Evolutionary conservation across 2,888 invertebrate species (phyloP).

Genomic region (Cosmia pyralina): DNA sequence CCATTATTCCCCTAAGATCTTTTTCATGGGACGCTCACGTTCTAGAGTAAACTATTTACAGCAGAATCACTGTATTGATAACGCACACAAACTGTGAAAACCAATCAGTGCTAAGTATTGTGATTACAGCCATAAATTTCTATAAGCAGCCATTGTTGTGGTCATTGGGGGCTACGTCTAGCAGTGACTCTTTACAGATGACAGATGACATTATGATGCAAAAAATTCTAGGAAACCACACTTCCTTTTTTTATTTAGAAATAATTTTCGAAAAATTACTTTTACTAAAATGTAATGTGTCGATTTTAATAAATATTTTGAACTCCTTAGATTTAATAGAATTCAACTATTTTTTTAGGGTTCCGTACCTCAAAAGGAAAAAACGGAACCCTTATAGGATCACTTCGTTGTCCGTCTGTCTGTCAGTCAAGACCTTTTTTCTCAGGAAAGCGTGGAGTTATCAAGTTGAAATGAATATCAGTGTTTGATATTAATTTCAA

Average conservation of each 20-base stretch:
- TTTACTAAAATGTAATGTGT: not conserved
- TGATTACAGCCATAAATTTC: not conserved
- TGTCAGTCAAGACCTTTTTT: too few relatives aligned
- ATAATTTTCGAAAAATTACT: not conserved
- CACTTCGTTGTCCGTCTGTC: too few relatives aligned
- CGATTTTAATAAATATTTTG: too few relatives aligned
- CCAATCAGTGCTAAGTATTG: constrained; percentile 25
- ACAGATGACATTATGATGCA: not conserved
- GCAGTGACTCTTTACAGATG: not conserved
- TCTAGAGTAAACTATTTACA: constrained; percentile 10
- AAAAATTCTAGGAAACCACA: not conserved
- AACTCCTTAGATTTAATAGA: too few relatives aligned
- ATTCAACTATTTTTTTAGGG: too few relatives aligned
- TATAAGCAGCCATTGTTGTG: not conserved
- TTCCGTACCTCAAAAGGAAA: too few relatives aligned
- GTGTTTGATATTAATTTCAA: too few relatives aligned
- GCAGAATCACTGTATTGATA: constrained; percentile 7
- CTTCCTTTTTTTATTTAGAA: too few relatives aligned
- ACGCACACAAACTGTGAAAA: constrained; percentile 17
- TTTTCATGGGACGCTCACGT: constrained; percentile 10
- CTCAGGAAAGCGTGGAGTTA: too few relatives aligned
- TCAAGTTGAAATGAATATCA: too few relatives aligned
- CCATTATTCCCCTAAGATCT: constrained; percentile 10
- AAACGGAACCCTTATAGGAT: too few relatives aligned
- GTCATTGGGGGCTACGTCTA: not conserved